These are phyloP conservation scores for Ophioderma brevispina DNA, from an alignment of 35 echinoderm and acorn worm genomes.

Conservation along the genomic window DNA sequence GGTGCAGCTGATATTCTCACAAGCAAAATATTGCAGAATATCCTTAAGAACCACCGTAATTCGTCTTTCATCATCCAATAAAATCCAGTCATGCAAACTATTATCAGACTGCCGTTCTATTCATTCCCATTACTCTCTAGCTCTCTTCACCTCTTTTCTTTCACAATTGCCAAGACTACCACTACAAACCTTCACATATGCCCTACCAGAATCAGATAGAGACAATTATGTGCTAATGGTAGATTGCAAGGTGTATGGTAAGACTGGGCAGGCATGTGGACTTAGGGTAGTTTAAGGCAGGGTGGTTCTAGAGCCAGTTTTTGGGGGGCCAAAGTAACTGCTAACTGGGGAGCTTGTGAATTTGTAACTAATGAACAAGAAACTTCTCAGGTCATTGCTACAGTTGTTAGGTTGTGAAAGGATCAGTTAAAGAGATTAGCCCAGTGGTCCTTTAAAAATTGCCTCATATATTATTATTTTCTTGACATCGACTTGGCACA, in stretches of 20 bases:
- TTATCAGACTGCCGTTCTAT: not conserved
- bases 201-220: not conserved
- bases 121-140: slow-evolving; percentile 15
- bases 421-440: not conserved
- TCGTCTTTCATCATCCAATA: not conserved
- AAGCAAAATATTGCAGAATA: not conserved
- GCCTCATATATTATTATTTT: no score
- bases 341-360: not conserved
- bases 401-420: slow-evolving; percentile 12
- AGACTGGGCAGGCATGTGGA: not conserved
- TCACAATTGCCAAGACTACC: not conserved
- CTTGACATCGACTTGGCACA: no score
- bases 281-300: not conserved
- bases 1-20: slow-evolving; percentile 18
- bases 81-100: not conserved
- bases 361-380: not conserved
- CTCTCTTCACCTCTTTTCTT: slow-evolving; percentile 8
- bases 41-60: not conserved
- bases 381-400: slow-evolving; percentile 24
- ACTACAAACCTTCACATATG: not conserved
- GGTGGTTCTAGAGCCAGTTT: not conserved
- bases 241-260: not conserved
- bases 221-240: not conserved
- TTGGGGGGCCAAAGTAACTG: not conserved
- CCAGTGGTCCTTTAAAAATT: no score